Evolutionary conservation across 1,140 invertebrate genomes (phyloP), one percentile per base, ranked within the genome.

Genomic region (Agrilus planipennis): DNA sequence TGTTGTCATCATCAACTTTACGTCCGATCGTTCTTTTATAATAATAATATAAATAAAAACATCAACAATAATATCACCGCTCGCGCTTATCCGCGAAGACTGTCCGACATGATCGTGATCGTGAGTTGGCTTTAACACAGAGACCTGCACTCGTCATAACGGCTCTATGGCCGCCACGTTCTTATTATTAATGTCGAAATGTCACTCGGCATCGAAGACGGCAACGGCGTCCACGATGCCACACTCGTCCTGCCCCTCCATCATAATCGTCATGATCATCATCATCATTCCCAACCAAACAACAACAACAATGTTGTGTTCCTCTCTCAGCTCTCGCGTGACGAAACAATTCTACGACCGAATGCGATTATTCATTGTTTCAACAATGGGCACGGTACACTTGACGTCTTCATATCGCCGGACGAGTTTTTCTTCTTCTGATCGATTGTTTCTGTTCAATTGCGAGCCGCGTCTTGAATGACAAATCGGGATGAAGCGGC

Each of bases 141-240:
- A 30, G 40, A 34, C 34, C 14, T 28, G n/a, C 40, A 42, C 39
- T 35, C 28, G 27, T 49, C 47, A 50, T 50, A 47, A 41, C 45
- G 45, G 20, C 22, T 27, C 35, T 45, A 41, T 47, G 47, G 44
- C 44, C 29, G 36, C 23, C 31, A 37, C 19, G 10, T 31, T 22
- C 15, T 30, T 21, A 40, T 47, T 46, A 50, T 50, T 50, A 50
- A 50, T 45, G 34, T 39, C 45, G 20, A 50, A 50, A 50, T 47
- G 47, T 50, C 47, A 44, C 42, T 44, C 23, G n/a, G n/a, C 29
- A 39, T 30, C 44, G 36, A 46, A 42, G 29, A 34, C 38, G 20
- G 18, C 22, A n/a, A n/a, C n/a, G n/a, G n/a, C n/a, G n/a, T n/a
- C n/a, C n/a, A n/a, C n/a, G n/a, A n/a, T n/a, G n/a, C n/a, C n/a